phyloP scores from a whole-genome alignment of 1,140 invertebrate genomes.

The Galleria mellonella region DNA sequence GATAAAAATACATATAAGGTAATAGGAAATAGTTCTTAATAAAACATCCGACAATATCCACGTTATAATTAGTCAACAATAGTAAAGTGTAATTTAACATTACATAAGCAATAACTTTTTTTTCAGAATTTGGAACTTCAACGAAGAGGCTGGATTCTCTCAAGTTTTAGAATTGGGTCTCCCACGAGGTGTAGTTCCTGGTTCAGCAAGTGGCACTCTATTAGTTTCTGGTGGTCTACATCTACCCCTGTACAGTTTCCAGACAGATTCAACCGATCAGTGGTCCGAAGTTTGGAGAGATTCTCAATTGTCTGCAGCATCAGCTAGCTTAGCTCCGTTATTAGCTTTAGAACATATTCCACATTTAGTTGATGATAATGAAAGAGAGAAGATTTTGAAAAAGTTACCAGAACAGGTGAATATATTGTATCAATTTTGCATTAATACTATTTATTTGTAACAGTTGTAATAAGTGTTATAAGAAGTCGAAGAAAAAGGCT shows the following conservation, averaged over 20 bases:
- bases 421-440: background rate
- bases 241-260: conserved; percentile 61
- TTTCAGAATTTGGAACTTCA: conserved; percentile 80
- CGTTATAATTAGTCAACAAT: no score
- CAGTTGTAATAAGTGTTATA: no score
- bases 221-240: conserved; percentile 77
- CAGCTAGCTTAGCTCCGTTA: conserved; percentile 49
- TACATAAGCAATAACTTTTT: no score
- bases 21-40: no score
- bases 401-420: conserved; percentile 72
- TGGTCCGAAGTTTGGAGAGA: conserved; percentile 57
- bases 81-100: no score
- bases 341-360: conserved; percentile 72
- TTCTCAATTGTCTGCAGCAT: conserved; percentile 52
- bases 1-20: no score
- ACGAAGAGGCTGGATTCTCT: conserved; percentile 80
- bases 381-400: conserved; percentile 62
- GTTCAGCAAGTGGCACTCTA: conserved; percentile 76
- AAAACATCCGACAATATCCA: no score
- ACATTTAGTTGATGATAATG: conserved; percentile 60
- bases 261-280: conserved; percentile 43
- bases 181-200: conserved; percentile 77
- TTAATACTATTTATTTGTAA: no score
- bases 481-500: no score
- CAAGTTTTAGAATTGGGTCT: conserved; percentile 79